Evolutionary conservation across 2,797 vertebrate species (phyloP).

Genomic region (Sebastes kiyomatsui): DNA sequence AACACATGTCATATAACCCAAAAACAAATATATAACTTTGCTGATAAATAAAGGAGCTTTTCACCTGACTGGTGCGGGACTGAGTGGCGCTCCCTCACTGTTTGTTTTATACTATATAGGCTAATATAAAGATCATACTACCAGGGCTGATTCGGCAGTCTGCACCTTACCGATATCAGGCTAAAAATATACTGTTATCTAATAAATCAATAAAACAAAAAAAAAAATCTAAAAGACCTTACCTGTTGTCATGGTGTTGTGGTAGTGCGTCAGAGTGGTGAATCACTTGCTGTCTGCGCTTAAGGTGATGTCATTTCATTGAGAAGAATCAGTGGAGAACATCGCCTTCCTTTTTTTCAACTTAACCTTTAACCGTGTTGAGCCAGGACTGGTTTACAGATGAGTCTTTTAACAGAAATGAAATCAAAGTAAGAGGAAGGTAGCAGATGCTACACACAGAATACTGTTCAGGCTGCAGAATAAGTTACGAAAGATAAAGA

Average conservation of each 20-base stretch:
- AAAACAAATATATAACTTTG: background rate
- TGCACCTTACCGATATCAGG: background rate
- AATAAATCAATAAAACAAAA: background rate
- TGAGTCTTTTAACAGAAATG: background rate
- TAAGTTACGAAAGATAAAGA: background rate
- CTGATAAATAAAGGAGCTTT: background rate
- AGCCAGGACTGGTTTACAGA: background rate
- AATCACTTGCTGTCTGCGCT: slow-evolving; percentile 38
- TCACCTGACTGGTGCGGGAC: background rate
- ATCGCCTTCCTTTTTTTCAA: slow-evolving; percentile 6
- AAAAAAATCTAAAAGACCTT: background rate
- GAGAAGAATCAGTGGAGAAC: slow-evolving; percentile 16
- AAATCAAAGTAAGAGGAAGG: background rate
- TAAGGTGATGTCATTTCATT: slow-evolving; percentile 33
- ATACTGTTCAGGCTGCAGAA: background rate
- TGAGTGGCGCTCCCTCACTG: too few relatives aligned
- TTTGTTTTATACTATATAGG: background rate
- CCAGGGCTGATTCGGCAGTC: rapidly evolving
- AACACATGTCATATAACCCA: background rate
- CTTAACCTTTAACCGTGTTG: background rate
- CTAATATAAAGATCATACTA: background rate
- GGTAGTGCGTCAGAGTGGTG: slow-evolving; percentile 31
- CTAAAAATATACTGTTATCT: background rate
- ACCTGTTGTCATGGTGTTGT: slow-evolving; percentile 29
- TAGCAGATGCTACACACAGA: background rate